Evolutionary conservation across 2,888 invertebrate genomes (phyloP).

Genomic region (Nymphalis c-album): DNA sequence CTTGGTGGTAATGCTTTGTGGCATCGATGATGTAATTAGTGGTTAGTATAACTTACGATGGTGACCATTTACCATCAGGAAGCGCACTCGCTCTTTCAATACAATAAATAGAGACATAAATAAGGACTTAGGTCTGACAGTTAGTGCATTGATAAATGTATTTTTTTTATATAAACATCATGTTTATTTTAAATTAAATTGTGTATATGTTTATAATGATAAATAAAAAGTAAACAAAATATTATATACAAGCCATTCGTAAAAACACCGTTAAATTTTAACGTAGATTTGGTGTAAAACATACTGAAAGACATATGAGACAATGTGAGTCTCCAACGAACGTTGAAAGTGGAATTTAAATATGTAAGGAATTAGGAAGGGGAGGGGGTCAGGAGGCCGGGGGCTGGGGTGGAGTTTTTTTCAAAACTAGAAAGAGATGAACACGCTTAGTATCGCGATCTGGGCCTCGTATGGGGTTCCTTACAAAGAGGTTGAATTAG

Average conservation of each 20-base stretch:
- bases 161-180: too few relatives aligned
- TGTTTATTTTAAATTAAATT: too few relatives aligned
- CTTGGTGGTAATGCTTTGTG: too few relatives aligned
- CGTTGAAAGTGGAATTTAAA: conserved; percentile 80
- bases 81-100: too few relatives aligned
- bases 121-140: too few relatives aligned
- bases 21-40: too few relatives aligned
- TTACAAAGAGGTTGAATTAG: conserved; percentile 43
- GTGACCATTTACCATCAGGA: too few relatives aligned
- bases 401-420: conserved; percentile 56
- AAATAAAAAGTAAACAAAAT: neutral
- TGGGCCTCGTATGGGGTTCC: conserved; percentile 50
- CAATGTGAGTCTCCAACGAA: conserved; percentile 73
- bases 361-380: conserved; percentile 81
- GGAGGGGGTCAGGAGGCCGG: conserved; percentile 44
- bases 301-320: conserved; percentile 68
- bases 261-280: conserved; percentile 28
- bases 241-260: neutral
- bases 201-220: too few relatives aligned
- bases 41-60: too few relatives aligned
- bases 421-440: conserved; percentile 82
- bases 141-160: too few relatives aligned
- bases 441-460: conserved; percentile 81
- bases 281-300: conserved; percentile 49
- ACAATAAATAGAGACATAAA: too few relatives aligned